Evolutionary conservation across 2,797 vertebrate genomes (phyloP).

Genomic region (Merluccius polli): DNA sequence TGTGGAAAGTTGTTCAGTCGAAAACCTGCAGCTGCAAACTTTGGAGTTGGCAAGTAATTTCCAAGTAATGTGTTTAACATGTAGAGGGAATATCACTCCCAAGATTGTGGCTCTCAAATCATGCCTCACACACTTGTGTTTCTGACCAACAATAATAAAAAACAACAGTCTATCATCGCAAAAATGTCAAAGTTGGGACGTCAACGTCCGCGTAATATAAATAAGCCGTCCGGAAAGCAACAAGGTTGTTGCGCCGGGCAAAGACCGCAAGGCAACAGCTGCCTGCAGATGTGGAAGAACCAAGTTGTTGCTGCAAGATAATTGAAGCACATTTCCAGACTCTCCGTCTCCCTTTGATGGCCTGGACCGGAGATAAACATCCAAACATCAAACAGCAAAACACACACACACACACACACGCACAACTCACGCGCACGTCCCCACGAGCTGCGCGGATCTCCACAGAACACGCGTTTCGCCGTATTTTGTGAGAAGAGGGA

Average conservation of each 20-base stretch:
- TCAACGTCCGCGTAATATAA: too few relatives aligned
- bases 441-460: not conserved
- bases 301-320: not conserved
- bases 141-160: too few relatives aligned
- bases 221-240: too few relatives aligned
- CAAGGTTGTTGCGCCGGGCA: not conserved
- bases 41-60: not conserved
- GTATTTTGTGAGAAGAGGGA: not conserved
- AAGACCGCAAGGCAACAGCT: not conserved
- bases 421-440: not conserved
- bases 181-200: too few relatives aligned
- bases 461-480: not conserved
- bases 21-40: conserved; percentile 1
- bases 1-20: conserved; percentile 2
- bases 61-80: not conserved
- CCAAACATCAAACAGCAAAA: not conserved
- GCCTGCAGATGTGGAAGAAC: not conserved
- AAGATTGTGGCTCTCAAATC: not conserved
- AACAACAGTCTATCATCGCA: too few relatives aligned
- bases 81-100: not conserved
- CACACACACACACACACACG: not conserved
- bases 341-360: not conserved
- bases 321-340: not conserved
- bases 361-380: not conserved
- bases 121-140: not conserved